Base-by-base conservation (phyloP, 2,113 vertebrate species). In the Bolborhynchus lineola region DNA sequence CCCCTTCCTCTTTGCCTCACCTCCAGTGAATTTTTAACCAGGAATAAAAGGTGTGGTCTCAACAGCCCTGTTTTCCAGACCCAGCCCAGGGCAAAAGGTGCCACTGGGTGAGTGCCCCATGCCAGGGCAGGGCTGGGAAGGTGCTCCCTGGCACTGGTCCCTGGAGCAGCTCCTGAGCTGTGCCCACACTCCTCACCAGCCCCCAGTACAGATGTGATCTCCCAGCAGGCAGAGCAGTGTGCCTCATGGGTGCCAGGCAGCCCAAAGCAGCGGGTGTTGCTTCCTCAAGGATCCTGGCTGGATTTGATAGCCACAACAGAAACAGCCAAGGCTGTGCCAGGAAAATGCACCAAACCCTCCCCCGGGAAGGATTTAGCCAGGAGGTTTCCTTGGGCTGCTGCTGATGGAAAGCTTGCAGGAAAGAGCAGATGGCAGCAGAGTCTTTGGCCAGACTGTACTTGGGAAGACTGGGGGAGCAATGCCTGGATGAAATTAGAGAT, bases 21-120 rank as follows among this genome's bases (percentile, higher is more conserved):
- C 75, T 21, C 60, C 17, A 9, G 95, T 94, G 39, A 95, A 95
- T 85, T 79, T 96, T 97, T 95, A 96, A 96, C 90, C 82, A 72
- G 82, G 78, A 90, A 68, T 65, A 79, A 68, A 90, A 94, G 49
- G 44, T 37, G 57, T 70, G 79, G 26, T 0, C 0, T 37, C 75
- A 44, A 37, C 67, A 76, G 57, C 26, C 67, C 20, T 59, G 55
- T 59, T 59, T 59, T 59, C 55, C 15, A 16, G 39, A 52, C 33
- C 35, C 67, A 53, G 42, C 35, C 72, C 84, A 60, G 74, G 65
- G 52, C 55, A 86, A 63, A 16, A 0, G 0, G 75, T 2, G 5
- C 21, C 6, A 16, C 52, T 2, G 1, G 44, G 39, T 1, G 1
- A 39, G 41, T 1, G 4, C 11, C 24, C 39, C 3, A 5, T 1